These are phyloP conservation scores for Drosophila quadrilineata DNA, from an alignment of 1,140 invertebrate species.

Conservation along the genomic window DNA sequence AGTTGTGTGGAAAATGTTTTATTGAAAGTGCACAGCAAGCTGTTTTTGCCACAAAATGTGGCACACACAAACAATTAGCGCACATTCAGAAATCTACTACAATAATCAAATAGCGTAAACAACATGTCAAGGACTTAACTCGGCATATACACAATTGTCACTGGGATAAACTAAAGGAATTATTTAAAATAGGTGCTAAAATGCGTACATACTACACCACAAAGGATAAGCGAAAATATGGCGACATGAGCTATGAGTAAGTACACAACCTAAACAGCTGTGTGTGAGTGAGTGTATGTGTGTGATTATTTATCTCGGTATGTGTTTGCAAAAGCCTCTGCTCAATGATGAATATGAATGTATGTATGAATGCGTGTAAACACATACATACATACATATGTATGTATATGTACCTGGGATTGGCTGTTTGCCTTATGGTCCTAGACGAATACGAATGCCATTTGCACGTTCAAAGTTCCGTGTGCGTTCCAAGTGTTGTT, in stretches of 20 bases:
- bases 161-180: slow-evolving; percentile 24
- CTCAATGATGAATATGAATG: not conserved
- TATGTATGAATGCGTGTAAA: not conserved
- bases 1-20: slow-evolving; percentile 58
- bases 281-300: too few species aligned
- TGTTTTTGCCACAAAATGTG: slow-evolving; percentile 48
- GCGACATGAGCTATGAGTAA: slow-evolving; percentile 77
- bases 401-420: slow-evolving; percentile 30
- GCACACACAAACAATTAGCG: slow-evolving; percentile 51
- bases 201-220: slow-evolving; percentile 71
- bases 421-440: slow-evolving; percentile 54
- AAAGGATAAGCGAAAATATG: slow-evolving; percentile 70
- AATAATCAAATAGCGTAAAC: slow-evolving; percentile 3
- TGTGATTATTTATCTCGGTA: too few species aligned
- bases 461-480: slow-evolving; percentile 49
- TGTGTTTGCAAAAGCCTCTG: too few species aligned
- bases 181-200: slow-evolving; percentile 33
- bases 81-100: slow-evolving; percentile 20
- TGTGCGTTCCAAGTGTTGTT: too few species aligned
- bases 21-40: slow-evolving; percentile 45
- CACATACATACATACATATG: too few species aligned
- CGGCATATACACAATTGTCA: not conserved
- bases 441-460: slow-evolving; percentile 50
- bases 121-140: slow-evolving; percentile 65
- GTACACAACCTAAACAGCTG: slow-evolving; percentile 18